A percentile compares a stretch with the other conserved stretches of the same genome.
phyloP scores from a whole-genome alignment of 2,113 vertebrate species.

The Pseudolaguvia tuberculata region DNA sequence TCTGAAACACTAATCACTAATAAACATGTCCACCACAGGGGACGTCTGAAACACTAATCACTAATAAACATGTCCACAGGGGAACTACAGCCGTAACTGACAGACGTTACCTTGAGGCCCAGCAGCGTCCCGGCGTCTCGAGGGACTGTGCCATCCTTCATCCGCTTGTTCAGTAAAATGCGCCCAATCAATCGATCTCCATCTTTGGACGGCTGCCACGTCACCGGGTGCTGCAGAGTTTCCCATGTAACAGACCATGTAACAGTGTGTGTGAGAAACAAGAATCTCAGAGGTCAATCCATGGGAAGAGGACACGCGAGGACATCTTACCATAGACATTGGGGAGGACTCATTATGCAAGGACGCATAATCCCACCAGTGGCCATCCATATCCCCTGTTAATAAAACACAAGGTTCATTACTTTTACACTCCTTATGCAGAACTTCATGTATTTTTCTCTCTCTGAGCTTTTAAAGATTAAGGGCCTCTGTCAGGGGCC shows the following conservation, averaged over 20 bases:
- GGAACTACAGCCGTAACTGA: neutral
- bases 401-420: conserved; percentile 64
- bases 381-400: conserved; percentile 95
- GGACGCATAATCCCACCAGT: conserved; percentile 89
- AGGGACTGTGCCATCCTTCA: conserved; percentile 89
- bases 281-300: conserved; percentile 23
- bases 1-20: no score
- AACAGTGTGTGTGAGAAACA: no score
- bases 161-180: conserved; percentile 89
- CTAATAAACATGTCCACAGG: neutral
- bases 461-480: no score
- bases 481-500: no score
- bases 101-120: conserved; percentile 82
- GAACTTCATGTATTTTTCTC: no score
- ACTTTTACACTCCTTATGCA: no score
- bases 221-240: conserved; percentile 81
- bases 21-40: neutral
- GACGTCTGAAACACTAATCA: neutral
- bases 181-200: conserved; percentile 92
- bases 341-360: conserved; percentile 85
- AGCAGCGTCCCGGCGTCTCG: conserved; percentile 88
- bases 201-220: conserved; percentile 95
- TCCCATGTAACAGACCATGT: no score
- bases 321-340: conserved; percentile 89
- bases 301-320: conserved; percentile 35